These are phyloP conservation scores for Cotesia typhae DNA, from an alignment of 1,140 invertebrate genomes.

Conservation along the genomic window DNA sequence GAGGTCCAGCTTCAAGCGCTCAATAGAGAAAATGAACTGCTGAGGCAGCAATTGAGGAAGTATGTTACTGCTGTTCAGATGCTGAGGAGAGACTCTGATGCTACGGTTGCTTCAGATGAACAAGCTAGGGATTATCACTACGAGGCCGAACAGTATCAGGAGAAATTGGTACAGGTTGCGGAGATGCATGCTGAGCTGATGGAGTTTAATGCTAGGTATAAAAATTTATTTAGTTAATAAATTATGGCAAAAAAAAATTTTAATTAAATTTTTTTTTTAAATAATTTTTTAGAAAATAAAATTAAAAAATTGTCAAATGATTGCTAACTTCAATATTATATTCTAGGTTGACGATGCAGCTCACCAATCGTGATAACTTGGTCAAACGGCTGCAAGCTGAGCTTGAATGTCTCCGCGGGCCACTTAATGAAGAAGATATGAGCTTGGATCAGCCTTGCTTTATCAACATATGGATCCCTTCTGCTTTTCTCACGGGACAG, in stretches of 20 bases:
- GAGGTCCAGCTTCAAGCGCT: conserved; percentile 62
- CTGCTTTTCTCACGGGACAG: conserved; percentile 85
- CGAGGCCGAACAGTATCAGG: conserved; percentile 86
- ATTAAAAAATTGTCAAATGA: too few relatives aligned
- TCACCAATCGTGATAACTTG: conserved; percentile 68
- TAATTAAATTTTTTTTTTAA: too few relatives aligned
- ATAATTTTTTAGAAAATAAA: too few relatives aligned
- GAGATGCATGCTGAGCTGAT: conserved; percentile 96
- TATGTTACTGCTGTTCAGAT: conserved; percentile 91
- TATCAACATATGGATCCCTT: conserved; percentile 92
- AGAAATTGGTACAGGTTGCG: conserved; percentile 91
- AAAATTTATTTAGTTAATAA: too few relatives aligned
- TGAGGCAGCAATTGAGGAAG: conserved; percentile 88
- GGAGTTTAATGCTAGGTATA: conserved; percentile 82
- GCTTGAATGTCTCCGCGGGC: conserved; percentile 76
- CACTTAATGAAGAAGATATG: conserved; percentile 67
- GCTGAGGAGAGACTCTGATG: conserved; percentile 72
- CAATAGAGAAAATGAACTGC: conserved; percentile 81
- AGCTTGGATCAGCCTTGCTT: conserved; percentile 65
- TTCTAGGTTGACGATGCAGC: conserved; percentile 58
- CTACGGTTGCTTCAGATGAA: conserved; percentile 56
- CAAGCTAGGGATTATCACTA: conserved; percentile 68
- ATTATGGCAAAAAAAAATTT: too few relatives aligned
- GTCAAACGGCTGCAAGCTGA: conserved; percentile 73
- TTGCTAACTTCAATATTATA: too few relatives aligned